Evolutionary conservation across 2,888 invertebrate genomes (phyloP), one percentile per base, ranked within the genome.

Genomic region (Cybosia mesomella): DNA sequence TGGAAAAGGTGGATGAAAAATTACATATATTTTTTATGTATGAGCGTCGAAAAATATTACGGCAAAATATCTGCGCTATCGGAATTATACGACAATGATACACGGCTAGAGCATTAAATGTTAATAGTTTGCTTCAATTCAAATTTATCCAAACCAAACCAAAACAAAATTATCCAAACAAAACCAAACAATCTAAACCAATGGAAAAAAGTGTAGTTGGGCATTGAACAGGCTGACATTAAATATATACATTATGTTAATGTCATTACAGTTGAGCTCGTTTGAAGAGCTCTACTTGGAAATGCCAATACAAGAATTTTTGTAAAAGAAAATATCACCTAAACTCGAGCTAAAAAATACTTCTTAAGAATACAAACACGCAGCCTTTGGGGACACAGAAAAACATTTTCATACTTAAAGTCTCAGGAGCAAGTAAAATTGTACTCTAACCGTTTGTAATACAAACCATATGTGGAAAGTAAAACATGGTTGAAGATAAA

Each of bases 261-360:
- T n/a, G n/a, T 10, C 4, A 13, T n/a, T n/a, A 18, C n/a, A 9
- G 8, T 9, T n/a, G n/a, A 0, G 49, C 49, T n/a, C n/a, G 4
- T n/a, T n/a, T 18, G 18, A n/a, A 18, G n/a, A n/a, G n/a, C n/a
- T 49, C 49, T 49, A n/a, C n/a, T n/a, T n/a, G 1, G 2, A 49
- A n/a, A 49, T 49, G 18, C 9, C 49, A n/a, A n/a, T n/a, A n/a
- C 49, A 7, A 49, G 18, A 3, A n/a, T 49, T 49, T 49, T 49
- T 49, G 2, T n/a, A 49, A n/a, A n/a, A 49, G 43, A 49, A n/a
- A 49, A n/a, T 49, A 49, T n/a, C n/a, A 49, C n/a, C 49, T 49
- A 49, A n/a, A n/a, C n/a, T 49, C 49, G n/a, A 22, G 67, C 66
- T 70, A 77, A 64, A 64, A 73, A 72, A 79, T 73, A 79, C 70